Conservation (phyloP, 1,140 invertebrate species). For the Ceratina calcarata region DNA sequence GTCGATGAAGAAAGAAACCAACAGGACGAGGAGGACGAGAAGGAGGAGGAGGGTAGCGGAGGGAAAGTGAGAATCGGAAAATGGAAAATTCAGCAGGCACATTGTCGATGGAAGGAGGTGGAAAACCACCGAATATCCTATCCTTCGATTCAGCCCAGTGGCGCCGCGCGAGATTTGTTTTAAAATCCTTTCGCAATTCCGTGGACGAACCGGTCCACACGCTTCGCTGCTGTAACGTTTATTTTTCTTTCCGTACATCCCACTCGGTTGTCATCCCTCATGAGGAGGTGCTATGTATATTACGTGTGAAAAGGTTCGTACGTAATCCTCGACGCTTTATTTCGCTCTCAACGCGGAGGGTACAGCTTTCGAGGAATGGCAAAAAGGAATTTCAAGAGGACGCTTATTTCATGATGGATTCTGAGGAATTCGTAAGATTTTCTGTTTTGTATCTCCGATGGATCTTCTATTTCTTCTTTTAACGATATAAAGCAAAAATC, state of each 20-base stretch:
- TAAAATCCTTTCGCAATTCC: conserved; percentile 80
- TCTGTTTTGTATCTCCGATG: no score
- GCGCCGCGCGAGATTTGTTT: conserved; percentile 79
- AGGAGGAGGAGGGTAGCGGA: conserved; percentile 20
- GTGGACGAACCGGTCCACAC: conserved; percentile 54
- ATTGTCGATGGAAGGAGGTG: conserved; percentile 37
- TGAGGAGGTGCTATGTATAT: conserved; percentile 66
- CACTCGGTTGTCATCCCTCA: conserved; percentile 26
- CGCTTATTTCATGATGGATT: background rate
- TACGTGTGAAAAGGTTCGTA: conserved; percentile 71
- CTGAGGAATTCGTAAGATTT: no score
- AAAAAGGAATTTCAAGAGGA: background rate
- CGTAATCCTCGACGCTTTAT: conserved; percentile 69
- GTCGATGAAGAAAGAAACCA: conserved; percentile 17
- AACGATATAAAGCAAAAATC: no score
- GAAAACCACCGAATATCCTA: conserved; percentile 72
- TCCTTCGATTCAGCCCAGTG: conserved; percentile 78
- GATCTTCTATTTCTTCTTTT: no score
- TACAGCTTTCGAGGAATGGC: background rate
- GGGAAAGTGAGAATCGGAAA: conserved; percentile 67
- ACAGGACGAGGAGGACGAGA: background rate
- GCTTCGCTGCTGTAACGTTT: conserved; percentile 19
- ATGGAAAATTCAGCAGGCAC: conserved; percentile 74
- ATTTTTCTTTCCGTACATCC: conserved; percentile 26
- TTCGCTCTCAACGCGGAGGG: conserved; percentile 30